These are phyloP conservation scores for Drosophila tristis DNA, from an alignment of 1,140 invertebrate species.

Conservation along the genomic window DNA sequence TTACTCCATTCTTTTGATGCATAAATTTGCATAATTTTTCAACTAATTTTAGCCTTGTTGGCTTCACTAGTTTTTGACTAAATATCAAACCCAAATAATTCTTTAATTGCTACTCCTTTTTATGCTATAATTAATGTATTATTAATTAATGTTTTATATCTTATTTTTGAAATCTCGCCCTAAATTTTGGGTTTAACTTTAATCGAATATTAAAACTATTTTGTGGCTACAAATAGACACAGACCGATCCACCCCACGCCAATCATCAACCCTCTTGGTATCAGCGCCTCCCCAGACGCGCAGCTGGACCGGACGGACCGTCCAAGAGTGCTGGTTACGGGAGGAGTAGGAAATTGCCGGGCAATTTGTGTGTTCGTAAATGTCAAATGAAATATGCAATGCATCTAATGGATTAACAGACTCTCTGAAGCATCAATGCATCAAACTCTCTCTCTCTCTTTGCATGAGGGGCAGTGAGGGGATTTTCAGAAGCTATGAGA, in stretches of 20 bases:
- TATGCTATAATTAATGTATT: no score
- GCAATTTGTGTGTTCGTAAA: constrained; percentile 74
- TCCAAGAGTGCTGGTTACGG: not conserved
- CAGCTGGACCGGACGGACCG: not conserved
- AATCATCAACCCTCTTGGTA: no score
- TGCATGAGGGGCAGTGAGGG: not conserved
- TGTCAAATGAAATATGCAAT: constrained; percentile 81
- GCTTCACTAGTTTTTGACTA: no score
- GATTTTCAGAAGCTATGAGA: not conserved
- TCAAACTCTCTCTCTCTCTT: constrained; percentile 32
- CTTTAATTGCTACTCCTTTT: no score
- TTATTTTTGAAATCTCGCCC: not conserved
- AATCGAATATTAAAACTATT: constrained; percentile 73
- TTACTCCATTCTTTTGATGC: no score
- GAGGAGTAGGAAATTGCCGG: constrained; percentile 26
- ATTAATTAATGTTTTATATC: no score
- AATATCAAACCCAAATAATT: no score
- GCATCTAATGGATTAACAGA: constrained; percentile 77
- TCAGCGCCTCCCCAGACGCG: constrained; percentile 23
- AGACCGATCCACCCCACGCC: constrained; percentile 4
- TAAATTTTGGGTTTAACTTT: constrained; percentile 5
- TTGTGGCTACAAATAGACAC: constrained; percentile 39
- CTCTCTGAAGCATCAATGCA: constrained; percentile 68
- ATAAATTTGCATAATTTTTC: no score
- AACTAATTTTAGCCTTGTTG: no score